Evolutionary conservation across 1,140 invertebrate species (phyloP).

Genomic region (Scylla paramamosain): DNA sequence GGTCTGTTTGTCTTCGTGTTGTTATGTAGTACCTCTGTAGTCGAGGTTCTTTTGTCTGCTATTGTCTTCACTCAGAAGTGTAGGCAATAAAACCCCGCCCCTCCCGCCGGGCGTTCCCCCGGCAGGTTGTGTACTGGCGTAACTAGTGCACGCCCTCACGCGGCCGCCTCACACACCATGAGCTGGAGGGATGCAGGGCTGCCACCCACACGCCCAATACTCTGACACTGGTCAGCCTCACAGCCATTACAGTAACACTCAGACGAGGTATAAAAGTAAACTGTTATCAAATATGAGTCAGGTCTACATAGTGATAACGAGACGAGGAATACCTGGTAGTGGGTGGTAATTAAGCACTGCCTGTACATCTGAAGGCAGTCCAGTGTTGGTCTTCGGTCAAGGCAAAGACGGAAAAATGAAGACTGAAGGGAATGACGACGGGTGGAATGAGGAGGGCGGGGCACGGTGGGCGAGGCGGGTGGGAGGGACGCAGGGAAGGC

Average conservation of each 20-base stretch:
- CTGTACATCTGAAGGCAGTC: too few relatives aligned
- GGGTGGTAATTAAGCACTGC: too few relatives aligned
- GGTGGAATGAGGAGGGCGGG: too few relatives aligned
- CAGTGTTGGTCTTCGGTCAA: too few relatives aligned
- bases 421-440: too few relatives aligned
- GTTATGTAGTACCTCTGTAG: not conserved
- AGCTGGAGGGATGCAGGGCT: not conserved
- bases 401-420: too few relatives aligned
- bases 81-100: not conserved
- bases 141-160: not conserved
- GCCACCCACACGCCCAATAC: not conserved
- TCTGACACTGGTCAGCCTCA: not conserved
- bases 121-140: not conserved
- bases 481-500: not conserved
- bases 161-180: not conserved
- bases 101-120: not conserved
- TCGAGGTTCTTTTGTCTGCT: not conserved
- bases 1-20: constrained; percentile 2
- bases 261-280: too few relatives aligned
- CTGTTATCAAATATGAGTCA: too few relatives aligned
- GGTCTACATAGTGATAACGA: too few relatives aligned
- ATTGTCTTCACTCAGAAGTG: not conserved
- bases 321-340: too few relatives aligned
- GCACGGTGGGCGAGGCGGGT: not conserved
- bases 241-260: too few relatives aligned